Evolutionary conservation across 2,797 vertebrate genomes (phyloP), one percentile per base, ranked within the genome.

Genomic region (Protonibea diacanthus): DNA sequence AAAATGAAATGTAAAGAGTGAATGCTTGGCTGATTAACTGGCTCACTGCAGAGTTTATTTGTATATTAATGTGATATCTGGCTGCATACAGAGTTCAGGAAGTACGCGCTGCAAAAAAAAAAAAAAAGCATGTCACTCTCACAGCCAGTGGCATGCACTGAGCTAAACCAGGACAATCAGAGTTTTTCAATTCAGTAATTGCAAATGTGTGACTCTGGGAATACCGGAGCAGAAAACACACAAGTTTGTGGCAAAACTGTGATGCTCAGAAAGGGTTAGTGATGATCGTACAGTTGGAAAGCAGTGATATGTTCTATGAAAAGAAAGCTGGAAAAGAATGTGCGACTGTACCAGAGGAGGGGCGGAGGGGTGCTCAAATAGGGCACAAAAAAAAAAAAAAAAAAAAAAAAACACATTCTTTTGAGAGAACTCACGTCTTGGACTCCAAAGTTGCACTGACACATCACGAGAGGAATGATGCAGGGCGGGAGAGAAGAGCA

Each of bases 381-480:
- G 90, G 89, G 88, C 84, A 92, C 85, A 33, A 7, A 33, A 33
- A 33, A 33, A 7, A 86, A 79, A 88, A 29, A 86, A 90, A 68
- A 7, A 38, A 38, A 65, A 91, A 87, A 82, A 92, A 85, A 89
- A 91, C 93, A 95, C 95, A 96, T 95, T 96, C 95, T 95, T 96
- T 88, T 38, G 88, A 73, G 90, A 92, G 94, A 95, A 94, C 92
- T 96, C 95, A 95, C 91, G 84, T 90, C 92, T 95, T 95, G 95
- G 95, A 94, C 91, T 81, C 83, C 72, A 90, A 92, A 92, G 89
- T 90, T 76, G 71, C 82, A 87, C 88, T 94, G 93, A 95, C 93
- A 95, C 92, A 94, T 91, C 82, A 86, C 61, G 55, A 89, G 89
- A 92, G 88, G 89, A 94, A 93, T 93, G 92, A 92, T 90, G 89